phyloP scores from a whole-genome alignment of 2,888 invertebrate species.

The Latrodectus elegans region DNA sequence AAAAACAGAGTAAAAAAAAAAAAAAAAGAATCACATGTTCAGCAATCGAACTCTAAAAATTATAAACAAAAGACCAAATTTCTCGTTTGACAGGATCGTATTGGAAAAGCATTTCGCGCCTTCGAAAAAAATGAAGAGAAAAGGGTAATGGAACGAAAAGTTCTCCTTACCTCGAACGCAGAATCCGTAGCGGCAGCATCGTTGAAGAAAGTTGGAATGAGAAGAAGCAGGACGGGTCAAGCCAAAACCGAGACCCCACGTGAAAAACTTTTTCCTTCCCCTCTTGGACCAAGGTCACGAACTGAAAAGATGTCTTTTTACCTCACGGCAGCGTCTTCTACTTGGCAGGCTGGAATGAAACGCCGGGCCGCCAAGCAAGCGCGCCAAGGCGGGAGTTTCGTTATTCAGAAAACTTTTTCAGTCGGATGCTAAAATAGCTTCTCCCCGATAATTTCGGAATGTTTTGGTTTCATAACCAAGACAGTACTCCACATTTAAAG shows the following conservation, averaged over 20 bases:
- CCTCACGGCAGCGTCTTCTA: constrained; percentile 31
- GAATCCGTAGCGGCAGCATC: constrained; percentile 22
- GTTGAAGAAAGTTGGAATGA: constrained; percentile 15
- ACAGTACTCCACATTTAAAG: too few relatives aligned
- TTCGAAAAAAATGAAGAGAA: not conserved
- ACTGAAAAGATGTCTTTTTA: constrained; percentile 53
- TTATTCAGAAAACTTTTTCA: not conserved
- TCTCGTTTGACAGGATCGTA: not conserved
- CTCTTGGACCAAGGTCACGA: constrained; percentile 57
- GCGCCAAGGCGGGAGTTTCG: constrained; percentile 32
- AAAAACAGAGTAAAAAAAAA: not conserved
- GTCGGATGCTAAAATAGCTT: not conserved
- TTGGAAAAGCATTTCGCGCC: not conserved
- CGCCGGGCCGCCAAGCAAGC: constrained; percentile 20
- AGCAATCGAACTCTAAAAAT: not conserved
- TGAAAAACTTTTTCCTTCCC: constrained; percentile 44
- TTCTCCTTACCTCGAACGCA: not conserved
- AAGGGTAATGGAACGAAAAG: not conserved
- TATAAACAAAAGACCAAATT: not conserved
- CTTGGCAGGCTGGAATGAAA: not conserved
- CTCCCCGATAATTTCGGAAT: not conserved
- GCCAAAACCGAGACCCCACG: constrained; percentile 37
- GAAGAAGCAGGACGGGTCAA: constrained; percentile 43
- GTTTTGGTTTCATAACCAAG: too few relatives aligned
- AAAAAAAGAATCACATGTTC: not conserved